Conservation (phyloP, 2,797 vertebrate species). For the Sebastes itinus region DNA sequence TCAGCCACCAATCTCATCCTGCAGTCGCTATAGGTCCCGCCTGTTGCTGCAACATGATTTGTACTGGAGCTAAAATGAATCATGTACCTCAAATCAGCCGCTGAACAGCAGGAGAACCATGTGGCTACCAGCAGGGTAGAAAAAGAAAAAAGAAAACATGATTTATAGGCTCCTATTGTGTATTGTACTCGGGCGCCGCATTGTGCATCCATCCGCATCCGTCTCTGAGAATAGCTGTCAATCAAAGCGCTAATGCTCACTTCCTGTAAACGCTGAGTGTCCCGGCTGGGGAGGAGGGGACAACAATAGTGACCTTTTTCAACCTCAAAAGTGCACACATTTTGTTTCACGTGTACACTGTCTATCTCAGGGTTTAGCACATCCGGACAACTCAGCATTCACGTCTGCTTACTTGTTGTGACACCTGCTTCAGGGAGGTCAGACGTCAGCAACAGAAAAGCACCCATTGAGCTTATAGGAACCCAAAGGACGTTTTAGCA, state of each 20-base stretch:
- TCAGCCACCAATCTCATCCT: conserved; percentile 11
- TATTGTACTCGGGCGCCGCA: background rate
- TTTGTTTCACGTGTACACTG: background rate
- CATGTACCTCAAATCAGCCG: conserved; percentile 7
- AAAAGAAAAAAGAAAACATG: background rate
- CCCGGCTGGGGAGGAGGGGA: background rate
- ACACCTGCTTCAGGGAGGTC: background rate
- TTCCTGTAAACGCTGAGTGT: conserved; percentile 6
- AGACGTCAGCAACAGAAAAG: background rate
- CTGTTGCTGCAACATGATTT: conserved; percentile 33
- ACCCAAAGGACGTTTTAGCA: background rate
- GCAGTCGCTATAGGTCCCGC: background rate
- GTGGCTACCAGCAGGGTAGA: background rate
- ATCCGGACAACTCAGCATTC: background rate
- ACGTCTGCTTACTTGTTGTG: background rate
- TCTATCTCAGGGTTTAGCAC: background rate
- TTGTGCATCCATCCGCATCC: conserved; percentile 24
- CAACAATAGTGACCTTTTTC: conserved; percentile 15
- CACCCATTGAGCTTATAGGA: background rate
- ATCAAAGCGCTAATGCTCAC: conserved; percentile 32
- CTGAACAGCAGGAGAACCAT: conserved; percentile 13
- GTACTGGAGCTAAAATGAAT: conserved; percentile 26
- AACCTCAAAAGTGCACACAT: background rate
- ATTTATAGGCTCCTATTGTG: background rate
- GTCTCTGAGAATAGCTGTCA: conserved; percentile 21